A percentile compares a stretch with the other conserved stretches of the same genome.
Conservation (phyloP, 1,140 invertebrate species). For the Nebria ingens region DNA sequence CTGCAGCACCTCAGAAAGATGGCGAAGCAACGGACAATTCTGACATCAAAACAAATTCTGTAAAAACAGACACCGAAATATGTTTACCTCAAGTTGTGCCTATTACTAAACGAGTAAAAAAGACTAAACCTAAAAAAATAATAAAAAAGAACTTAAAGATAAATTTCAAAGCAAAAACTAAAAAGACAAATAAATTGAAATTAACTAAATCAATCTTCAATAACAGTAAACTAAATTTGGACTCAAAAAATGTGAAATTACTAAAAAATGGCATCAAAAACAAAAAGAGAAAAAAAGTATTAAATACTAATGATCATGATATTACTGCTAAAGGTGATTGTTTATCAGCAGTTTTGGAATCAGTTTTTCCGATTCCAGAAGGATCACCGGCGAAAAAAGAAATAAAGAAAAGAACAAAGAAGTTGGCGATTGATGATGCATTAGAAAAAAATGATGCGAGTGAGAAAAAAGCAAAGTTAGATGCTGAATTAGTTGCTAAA, state of each 20-base stretch:
- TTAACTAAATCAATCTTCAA: conserved; percentile 23
- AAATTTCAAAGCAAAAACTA: conserved; percentile 26
- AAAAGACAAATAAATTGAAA: conserved; percentile 24
- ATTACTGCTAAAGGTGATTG: neutral
- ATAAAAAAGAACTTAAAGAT: conserved; percentile 15
- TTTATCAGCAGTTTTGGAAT: conserved; percentile 7
- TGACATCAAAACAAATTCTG: conserved; percentile 8
- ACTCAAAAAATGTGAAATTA: conserved; percentile 25
- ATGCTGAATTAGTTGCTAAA: conserved; percentile 10
- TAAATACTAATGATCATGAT: conserved; percentile 4
- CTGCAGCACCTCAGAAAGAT: conserved; percentile 20
- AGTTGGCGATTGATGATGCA: neutral
- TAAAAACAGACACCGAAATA: neutral
- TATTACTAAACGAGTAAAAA: conserved; percentile 16
- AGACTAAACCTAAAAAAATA: conserved; percentile 18
- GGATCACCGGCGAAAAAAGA: conserved; percentile 24
- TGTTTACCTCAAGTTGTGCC: neutral
- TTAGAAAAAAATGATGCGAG: conserved; percentile 10
- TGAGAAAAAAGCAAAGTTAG: conserved; percentile 19
- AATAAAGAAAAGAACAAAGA: conserved; percentile 15
- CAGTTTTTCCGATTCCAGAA: conserved; percentile 22
- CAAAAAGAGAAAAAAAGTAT: conserved; percentile 10
- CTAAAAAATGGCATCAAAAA: conserved; percentile 26
- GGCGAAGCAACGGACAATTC: conserved; percentile 9
- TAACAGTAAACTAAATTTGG: conserved; percentile 22